Evolutionary conservation across 2,113 vertebrate genomes (phyloP).

Genomic region (Xiphophorus maculatus): DNA sequence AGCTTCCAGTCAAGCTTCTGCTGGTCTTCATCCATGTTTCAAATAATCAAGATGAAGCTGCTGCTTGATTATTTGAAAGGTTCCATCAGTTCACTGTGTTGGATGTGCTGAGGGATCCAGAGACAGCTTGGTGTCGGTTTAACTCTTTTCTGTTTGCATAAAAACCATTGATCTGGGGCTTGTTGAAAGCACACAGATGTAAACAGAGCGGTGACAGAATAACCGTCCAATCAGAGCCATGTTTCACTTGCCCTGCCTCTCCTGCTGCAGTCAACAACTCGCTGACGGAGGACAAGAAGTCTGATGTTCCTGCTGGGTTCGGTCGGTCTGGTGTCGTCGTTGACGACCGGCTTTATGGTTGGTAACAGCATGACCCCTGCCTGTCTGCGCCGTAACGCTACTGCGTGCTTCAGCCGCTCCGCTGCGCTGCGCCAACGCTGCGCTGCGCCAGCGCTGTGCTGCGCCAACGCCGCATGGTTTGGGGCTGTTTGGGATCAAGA

Average conservation of each 20-base stretch:
- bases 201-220: not conserved
- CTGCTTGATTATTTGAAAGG: constrained; percentile 21
- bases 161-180: not conserved
- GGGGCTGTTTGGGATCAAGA: constrained; percentile 5
- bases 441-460: not conserved
- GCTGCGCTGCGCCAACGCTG: not conserved
- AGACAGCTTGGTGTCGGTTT: not conserved
- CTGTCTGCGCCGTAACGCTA: constrained; percentile 4
- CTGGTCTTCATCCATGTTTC: constrained; percentile 3
- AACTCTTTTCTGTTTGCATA: not conserved
- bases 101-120: constrained; percentile 1
- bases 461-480: constrained; percentile 7
- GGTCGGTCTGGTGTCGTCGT: not conserved
- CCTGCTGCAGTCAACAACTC: constrained; percentile 29
- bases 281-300: constrained; percentile 18
- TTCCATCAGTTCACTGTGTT: constrained; percentile 13
- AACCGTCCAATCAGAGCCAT: not conserved
- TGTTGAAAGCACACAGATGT: not conserved
- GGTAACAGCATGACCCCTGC: constrained; percentile 17
- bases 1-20: constrained; percentile 7
- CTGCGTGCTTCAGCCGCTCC: constrained; percentile 10
- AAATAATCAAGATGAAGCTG: constrained; percentile 11
- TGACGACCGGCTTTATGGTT: constrained; percentile 18
- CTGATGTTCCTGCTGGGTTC: constrained; percentile 7
- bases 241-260: constrained; percentile 11